phyloP scores from a whole-genome alignment of 2,113 vertebrate genomes.

The Brienomyrus longianalis region DNA sequence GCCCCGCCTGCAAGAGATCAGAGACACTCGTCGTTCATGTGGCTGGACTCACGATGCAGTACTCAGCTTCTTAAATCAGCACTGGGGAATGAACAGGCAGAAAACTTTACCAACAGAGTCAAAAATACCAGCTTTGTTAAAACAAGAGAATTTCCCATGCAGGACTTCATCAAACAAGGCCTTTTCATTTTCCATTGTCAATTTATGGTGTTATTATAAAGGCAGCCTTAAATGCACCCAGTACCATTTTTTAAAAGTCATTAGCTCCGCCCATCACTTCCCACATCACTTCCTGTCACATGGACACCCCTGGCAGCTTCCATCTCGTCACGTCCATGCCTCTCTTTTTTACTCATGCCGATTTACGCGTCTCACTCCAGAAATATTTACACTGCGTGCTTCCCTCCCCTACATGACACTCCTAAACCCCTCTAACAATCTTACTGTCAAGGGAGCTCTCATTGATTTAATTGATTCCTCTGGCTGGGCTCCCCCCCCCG shows the following conservation, averaged over 20 bases:
- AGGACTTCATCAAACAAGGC: neutral
- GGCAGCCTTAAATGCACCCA: neutral
- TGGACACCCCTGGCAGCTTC: neutral
- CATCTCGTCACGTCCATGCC: neutral
- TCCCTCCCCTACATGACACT: neutral
- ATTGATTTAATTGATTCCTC: neutral
- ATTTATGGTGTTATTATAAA: neutral
- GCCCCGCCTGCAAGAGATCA: constrained; percentile 56
- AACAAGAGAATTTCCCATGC: neutral
- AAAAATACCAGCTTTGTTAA: neutral
- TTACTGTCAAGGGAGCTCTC: neutral
- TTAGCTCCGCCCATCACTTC: neutral
- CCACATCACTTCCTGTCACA: neutral
- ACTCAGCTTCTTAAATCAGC: neutral
- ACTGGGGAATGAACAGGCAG: neutral
- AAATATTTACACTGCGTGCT: neutral
- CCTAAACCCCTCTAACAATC: neutral
- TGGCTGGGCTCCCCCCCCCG: neutral
- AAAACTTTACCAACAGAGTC: neutral
- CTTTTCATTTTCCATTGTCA: neutral
- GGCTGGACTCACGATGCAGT: neutral
- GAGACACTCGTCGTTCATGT: neutral
- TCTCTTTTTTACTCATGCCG: neutral
- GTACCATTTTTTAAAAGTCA: neutral
- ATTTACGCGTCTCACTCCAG: neutral